These are phyloP conservation scores for Pelecanoides urinatrix DNA, from an alignment of 2,113 vertebrate species.

Conservation along the genomic window DNA sequence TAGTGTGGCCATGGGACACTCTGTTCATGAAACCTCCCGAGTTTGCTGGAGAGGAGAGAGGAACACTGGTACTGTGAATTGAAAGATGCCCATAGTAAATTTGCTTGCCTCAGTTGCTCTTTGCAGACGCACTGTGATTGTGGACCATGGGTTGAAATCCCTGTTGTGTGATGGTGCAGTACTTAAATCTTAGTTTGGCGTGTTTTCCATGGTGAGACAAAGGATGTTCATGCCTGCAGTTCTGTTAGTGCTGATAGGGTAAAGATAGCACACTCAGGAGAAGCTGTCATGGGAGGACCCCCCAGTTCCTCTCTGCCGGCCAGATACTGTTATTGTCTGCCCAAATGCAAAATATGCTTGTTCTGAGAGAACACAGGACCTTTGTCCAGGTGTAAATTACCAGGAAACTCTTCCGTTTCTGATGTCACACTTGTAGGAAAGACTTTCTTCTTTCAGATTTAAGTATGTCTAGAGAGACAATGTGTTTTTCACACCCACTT, in stretches of 20 bases:
- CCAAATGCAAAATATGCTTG: not conserved
- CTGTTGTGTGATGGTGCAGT: not conserved
- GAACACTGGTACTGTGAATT: not conserved
- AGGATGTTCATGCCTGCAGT: not conserved
- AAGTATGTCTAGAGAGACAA: not conserved
- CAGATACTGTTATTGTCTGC: not conserved
- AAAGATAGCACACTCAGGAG: not conserved
- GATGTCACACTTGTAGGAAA: not conserved
- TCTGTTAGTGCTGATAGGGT: not conserved
- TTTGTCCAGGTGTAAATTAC: not conserved
- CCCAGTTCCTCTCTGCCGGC: rapidly evolving
- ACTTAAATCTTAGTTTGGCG: not conserved
- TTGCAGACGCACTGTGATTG: not conserved
- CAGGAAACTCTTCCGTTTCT: not conserved
- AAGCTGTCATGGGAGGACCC: not conserved
- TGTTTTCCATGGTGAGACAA: not conserved
- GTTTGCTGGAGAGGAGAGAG: not conserved
- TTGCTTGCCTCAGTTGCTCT: not conserved
- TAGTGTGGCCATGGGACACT: not conserved
- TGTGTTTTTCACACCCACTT: not conserved
- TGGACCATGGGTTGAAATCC: not conserved
- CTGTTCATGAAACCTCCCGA: rapidly evolving
- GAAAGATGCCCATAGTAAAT: not conserved
- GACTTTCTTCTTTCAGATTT: not conserved
- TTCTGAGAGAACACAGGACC: not conserved